Conservation (phyloP, 2,113 vertebrate species). For the Physeter macrocephalus region DNA sequence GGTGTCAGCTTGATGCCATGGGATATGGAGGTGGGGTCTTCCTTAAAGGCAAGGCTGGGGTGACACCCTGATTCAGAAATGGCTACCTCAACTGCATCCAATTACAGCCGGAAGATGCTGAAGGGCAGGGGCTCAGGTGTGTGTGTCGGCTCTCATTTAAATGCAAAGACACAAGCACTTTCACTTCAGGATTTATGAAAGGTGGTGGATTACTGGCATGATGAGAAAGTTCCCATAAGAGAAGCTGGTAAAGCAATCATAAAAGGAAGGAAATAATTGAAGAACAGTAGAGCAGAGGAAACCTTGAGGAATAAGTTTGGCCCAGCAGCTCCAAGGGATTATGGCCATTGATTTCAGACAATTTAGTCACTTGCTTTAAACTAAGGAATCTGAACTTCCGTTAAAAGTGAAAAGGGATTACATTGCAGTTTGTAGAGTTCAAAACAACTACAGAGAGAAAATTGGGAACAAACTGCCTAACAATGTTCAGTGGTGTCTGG, state of each 20-base stretch:
- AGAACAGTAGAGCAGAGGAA: conserved; percentile 32
- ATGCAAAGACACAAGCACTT: background rate
- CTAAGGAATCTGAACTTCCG: conserved; percentile 9
- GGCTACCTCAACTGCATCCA: background rate
- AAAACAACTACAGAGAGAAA: background rate
- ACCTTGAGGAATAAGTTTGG: background rate
- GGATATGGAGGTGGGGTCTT: background rate
- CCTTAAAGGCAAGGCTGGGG: background rate
- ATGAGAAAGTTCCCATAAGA: background rate
- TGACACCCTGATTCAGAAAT: background rate
- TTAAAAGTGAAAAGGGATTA: conserved; percentile 30
- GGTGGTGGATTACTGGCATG: background rate
- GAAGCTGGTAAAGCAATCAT: conserved; percentile 12
- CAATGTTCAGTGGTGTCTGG: fast-evolving
- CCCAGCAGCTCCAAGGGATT: conserved; percentile 31
- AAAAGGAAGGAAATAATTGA: conserved; percentile 21
- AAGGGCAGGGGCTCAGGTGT: conserved; percentile 19
- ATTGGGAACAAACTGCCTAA: background rate
- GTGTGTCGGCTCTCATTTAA: background rate
- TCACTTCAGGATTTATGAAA: background rate
- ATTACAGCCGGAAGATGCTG: background rate
- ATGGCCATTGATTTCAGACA: conserved; percentile 52
- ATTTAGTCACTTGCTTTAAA: conserved; percentile 35
- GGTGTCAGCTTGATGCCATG: background rate
- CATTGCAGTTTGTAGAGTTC: background rate